Percentiles rank a stretch among this genome's conserved stretches.
phyloP scores from a whole-genome alignment of 2,113 vertebrate genomes.

The Speoplatyrhinus poulsoni region DNA sequence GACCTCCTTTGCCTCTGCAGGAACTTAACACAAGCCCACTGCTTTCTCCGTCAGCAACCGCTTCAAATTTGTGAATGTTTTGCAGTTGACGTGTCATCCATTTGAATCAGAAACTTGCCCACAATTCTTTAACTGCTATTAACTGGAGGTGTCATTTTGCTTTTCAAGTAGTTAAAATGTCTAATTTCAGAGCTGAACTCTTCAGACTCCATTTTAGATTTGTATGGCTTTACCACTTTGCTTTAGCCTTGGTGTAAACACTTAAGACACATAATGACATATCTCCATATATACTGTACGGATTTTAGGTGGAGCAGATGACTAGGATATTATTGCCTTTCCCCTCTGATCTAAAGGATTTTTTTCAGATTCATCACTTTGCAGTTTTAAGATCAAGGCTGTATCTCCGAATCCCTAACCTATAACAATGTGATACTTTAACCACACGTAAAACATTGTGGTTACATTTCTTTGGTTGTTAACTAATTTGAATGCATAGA shows the following conservation, averaged over 20 bases:
- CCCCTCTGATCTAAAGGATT: constrained; percentile 46
- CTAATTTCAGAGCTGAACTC: not conserved
- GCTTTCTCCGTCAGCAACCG: constrained; percentile 14
- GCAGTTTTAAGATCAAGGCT: no score
- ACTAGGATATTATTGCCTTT: constrained; percentile 50
- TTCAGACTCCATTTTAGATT: not conserved
- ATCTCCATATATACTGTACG: constrained; percentile 44
- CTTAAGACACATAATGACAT: constrained; percentile 48
- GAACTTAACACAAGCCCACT: not conserved
- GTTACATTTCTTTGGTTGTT: no score
- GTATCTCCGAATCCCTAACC: not conserved
- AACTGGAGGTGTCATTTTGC: not conserved
- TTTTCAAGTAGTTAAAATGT: not conserved
- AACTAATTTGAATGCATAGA: no score
- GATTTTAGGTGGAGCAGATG: constrained; percentile 69
- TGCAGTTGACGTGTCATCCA: no score
- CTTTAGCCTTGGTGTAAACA: constrained; percentile 6
- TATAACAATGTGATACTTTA: no score
- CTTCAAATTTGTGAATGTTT: not conserved
- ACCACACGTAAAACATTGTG: no score
- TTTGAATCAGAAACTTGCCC: no score
- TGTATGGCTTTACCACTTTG: not conserved
- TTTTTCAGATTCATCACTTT: constrained; percentile 12
- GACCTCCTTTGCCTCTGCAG: not conserved
- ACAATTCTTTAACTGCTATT: no score